A percentile compares a stretch with the other conserved stretches of the same genome.
Conservation (phyloP, 2,888 invertebrate species). For the Lycophotia porphyrea region DNA sequence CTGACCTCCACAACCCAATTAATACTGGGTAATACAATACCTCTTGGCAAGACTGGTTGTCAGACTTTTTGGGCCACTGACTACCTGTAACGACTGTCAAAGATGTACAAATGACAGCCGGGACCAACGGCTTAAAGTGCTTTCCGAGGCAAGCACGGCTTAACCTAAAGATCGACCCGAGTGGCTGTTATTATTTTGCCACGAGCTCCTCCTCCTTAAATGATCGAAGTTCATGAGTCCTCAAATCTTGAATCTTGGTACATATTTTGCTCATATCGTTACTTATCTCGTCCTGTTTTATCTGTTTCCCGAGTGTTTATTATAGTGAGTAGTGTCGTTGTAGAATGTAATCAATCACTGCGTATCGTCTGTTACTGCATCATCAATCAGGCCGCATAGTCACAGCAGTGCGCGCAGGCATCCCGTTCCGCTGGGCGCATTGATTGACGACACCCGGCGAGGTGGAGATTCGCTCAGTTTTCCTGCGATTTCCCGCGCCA, state of each 20-base stretch:
- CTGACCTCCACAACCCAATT: too few relatives aligned
- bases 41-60: too few relatives aligned
- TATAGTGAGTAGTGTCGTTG: slow-evolving; percentile 20
- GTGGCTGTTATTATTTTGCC: too few relatives aligned
- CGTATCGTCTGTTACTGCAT: slow-evolving; percentile 34
- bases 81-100: too few relatives aligned
- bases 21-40: too few relatives aligned
- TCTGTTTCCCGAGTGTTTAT: slow-evolving; percentile 10
- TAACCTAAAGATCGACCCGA: too few relatives aligned
- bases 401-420: slow-evolving; percentile 60
- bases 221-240: neutral
- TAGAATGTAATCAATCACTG: slow-evolving; percentile 49
- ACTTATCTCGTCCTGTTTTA: neutral
- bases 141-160: too few relatives aligned
- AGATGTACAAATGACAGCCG: too few relatives aligned
- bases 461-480: slow-evolving; percentile 76
- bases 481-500: slow-evolving; percentile 86
- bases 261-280: neutral
- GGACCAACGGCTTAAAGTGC: too few relatives aligned
- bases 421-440: slow-evolving; percentile 78
- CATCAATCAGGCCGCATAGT: slow-evolving; percentile 55
- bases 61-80: too few relatives aligned
- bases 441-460: slow-evolving; percentile 73
- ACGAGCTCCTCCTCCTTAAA: too few relatives aligned
- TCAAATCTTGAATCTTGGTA: neutral